These are phyloP conservation scores for Charadrius vociferus DNA, from an alignment of 2,113 vertebrate species.

Conservation along the genomic window DNA sequence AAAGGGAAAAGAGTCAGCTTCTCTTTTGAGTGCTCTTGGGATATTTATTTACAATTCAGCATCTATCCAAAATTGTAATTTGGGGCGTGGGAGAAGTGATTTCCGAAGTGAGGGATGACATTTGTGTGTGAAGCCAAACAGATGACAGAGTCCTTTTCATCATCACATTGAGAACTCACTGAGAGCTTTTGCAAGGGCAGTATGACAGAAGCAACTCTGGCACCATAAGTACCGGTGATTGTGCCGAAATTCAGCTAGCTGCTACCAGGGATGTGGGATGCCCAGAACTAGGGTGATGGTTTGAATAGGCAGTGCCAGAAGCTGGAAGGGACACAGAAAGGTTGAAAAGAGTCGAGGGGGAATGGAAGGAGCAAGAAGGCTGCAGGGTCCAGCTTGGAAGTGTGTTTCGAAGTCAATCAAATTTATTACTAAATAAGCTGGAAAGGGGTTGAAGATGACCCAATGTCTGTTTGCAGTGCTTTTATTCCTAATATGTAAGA, in stretches of 20 bases:
- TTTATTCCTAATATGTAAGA: background rate
- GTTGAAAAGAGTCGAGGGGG: background rate
- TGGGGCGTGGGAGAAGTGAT: background rate
- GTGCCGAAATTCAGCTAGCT: background rate
- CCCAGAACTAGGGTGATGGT: background rate
- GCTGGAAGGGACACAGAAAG: background rate
- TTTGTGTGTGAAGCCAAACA: conserved; percentile 19
- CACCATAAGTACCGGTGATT: background rate
- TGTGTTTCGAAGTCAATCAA: background rate
- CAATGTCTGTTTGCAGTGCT: background rate
- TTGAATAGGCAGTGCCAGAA: background rate
- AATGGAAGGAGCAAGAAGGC: background rate
- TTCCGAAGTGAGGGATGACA: conserved; percentile 15
- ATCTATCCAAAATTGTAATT: background rate
- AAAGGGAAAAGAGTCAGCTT: background rate
- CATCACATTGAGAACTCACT: background rate
- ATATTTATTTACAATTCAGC: conserved; percentile 42
- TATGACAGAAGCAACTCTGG: background rate
- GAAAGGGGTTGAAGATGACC: background rate
- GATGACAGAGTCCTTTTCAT: background rate
- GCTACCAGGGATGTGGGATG: background rate
- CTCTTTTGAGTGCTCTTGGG: background rate
- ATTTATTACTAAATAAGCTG: background rate
- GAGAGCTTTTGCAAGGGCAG: background rate
- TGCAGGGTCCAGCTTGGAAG: background rate